phyloP scores from a whole-genome alignment of 2,113 vertebrate species.

The Potamarius usumacintae region DNA sequence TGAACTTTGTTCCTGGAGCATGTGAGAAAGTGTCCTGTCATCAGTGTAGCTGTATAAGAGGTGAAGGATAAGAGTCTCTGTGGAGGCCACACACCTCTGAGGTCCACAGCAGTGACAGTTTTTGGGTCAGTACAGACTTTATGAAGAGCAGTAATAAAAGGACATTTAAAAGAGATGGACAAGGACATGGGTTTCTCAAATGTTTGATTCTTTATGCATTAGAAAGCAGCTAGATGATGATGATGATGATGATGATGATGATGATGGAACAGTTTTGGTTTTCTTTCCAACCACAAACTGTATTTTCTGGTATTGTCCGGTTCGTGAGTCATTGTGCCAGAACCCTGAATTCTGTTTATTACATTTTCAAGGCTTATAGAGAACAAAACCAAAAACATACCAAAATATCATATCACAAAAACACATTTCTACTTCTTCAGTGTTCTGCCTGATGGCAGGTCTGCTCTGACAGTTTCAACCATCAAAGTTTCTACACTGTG shows the following conservation, averaged over 20 bases:
- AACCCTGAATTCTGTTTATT: too few relatives aligned
- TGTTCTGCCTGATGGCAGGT: too few relatives aligned
- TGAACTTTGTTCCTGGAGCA: not conserved
- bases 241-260: not conserved
- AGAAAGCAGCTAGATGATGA: not conserved
- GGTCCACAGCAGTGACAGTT: not conserved
- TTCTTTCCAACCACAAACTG: too few relatives aligned
- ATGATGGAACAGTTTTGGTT: not conserved
- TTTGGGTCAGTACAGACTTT: constrained; percentile 7
- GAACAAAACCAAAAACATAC: too few relatives aligned
- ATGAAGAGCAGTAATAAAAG: not conserved
- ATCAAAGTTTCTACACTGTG: too few relatives aligned
- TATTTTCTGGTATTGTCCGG: too few relatives aligned
- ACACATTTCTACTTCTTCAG: too few relatives aligned
- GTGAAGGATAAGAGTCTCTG: not conserved
- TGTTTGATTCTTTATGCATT: not conserved
- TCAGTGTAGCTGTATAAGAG: not conserved
- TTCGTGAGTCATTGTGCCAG: too few relatives aligned
- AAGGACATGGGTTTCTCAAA: not conserved
- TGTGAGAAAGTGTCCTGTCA: not conserved
- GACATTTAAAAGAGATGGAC: not conserved
- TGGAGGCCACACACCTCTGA: not conserved
- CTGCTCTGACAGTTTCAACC: too few relatives aligned
- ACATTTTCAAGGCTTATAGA: too few relatives aligned
- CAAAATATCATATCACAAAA: too few relatives aligned